Conservation (phyloP, 2,888 invertebrate genomes). For the Lagria hirta region DNA sequence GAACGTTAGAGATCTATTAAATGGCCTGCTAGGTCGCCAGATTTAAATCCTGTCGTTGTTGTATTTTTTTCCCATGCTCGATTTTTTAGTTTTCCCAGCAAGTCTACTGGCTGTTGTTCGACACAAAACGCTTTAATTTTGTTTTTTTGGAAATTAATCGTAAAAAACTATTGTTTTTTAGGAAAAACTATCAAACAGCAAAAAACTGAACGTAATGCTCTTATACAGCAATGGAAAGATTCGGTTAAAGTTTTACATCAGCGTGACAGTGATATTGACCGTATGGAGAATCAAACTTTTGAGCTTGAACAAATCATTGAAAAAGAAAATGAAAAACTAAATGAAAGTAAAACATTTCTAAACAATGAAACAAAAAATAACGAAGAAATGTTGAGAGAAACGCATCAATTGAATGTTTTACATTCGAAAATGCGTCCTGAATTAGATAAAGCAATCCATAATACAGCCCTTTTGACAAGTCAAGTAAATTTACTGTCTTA, state of each 20-base stretch:
- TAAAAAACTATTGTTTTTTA: constrained; percentile 29
- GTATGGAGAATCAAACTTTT: constrained; percentile 50
- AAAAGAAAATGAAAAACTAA: constrained; percentile 57
- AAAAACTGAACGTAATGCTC: constrained; percentile 65
- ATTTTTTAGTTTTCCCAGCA: too few species aligned
- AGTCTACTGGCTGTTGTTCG: too few species aligned
- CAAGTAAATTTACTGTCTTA: constrained; percentile 53
- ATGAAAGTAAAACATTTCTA: constrained; percentile 63
- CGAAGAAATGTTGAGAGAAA: constrained; percentile 54
- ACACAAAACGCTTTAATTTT: too few species aligned
- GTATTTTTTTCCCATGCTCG: too few species aligned
- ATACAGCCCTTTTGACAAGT: constrained; percentile 49
- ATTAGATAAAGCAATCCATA: constrained; percentile 45
- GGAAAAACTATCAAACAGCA: constrained; percentile 55
- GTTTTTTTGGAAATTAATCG: too few species aligned
- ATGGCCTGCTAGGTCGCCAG: too few species aligned
- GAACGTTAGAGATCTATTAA: too few species aligned
- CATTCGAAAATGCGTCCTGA: constrained; percentile 51
- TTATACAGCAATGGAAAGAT: constrained; percentile 72
- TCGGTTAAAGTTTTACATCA: constrained; percentile 70
- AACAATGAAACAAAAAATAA: constrained; percentile 63
- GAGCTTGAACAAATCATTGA: constrained; percentile 41
- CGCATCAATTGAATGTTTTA: constrained; percentile 50
- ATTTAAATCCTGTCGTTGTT: too few species aligned
- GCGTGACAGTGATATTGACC: constrained; percentile 66